These are phyloP conservation scores for Edolisoma coerulescens DNA, from an alignment of 2,113 vertebrate genomes.

Conservation along the genomic window DNA sequence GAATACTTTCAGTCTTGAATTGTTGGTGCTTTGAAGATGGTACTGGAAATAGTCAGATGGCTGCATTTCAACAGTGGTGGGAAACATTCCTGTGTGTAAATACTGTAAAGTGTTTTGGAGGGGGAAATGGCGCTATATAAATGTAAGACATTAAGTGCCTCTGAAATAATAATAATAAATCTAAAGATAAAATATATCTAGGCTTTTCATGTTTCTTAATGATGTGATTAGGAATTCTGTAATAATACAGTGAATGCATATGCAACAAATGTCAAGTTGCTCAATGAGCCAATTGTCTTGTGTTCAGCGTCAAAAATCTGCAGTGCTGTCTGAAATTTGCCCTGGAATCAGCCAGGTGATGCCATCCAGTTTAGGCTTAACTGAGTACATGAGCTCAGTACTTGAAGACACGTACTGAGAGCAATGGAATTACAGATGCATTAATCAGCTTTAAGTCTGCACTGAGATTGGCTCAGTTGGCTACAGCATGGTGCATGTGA, in stretches of 20 bases:
- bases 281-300: background rate
- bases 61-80: conserved; percentile 35
- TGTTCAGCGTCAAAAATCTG: background rate
- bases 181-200: background rate
- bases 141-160: conserved; percentile 69
- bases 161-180: conserved; percentile 63
- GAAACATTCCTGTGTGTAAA: conserved; percentile 62
- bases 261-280: background rate
- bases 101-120: conserved; percentile 56
- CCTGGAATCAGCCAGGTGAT: background rate
- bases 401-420: background rate
- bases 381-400: background rate
- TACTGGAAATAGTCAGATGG: conserved; percentile 18
- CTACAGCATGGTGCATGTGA: rapidly evolving
- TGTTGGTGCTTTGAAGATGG: conserved; percentile 28
- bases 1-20: background rate
- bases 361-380: background rate
- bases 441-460: background rate
- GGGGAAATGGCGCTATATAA: conserved; percentile 53
- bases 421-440: background rate
- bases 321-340: background rate
- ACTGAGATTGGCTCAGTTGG: background rate
- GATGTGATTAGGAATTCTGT: background rate
- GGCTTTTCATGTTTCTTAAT: conserved; percentile 1
- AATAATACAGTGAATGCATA: background rate